Evolutionary conservation across 2,888 invertebrate genomes (phyloP).

Genomic region (Tortricodes alternella): DNA sequence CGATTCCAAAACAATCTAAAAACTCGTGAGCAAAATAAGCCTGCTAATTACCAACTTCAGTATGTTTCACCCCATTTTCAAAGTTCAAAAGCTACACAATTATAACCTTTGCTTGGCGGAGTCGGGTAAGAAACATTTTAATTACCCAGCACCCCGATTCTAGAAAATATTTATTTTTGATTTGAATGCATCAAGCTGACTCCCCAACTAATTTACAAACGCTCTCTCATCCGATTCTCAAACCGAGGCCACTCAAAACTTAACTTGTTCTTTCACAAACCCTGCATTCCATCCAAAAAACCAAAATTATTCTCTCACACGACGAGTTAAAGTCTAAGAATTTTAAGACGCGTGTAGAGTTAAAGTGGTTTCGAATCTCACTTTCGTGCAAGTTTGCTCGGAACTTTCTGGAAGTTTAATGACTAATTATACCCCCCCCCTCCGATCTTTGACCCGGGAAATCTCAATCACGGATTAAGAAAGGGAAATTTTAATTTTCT

Average conservation of each 20-base stretch:
- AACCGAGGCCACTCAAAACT: slow-evolving; percentile 49
- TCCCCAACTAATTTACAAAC: slow-evolving; percentile 42
- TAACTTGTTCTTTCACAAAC: slow-evolving; percentile 35
- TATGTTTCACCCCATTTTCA: not conserved
- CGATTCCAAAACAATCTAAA: too few species aligned
- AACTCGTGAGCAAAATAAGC: too few species aligned
- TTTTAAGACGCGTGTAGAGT: not conserved
- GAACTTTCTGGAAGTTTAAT: slow-evolving; percentile 45
- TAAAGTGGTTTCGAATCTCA: slow-evolving; percentile 25
- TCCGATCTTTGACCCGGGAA: slow-evolving; percentile 29
- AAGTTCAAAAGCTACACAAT: not conserved
- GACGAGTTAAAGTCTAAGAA: slow-evolving; percentile 1
- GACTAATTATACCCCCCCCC: slow-evolving; percentile 43
- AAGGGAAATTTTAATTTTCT: slow-evolving; percentile 23
- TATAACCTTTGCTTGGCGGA: too few species aligned
- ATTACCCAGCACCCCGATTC: not conserved
- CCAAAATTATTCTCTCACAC: not conserved
- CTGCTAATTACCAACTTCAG: too few species aligned
- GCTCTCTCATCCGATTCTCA: slow-evolving; percentile 43
- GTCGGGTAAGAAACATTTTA: slow-evolving; percentile 10
- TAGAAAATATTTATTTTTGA: slow-evolving; percentile 28
- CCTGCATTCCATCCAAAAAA: not conserved
- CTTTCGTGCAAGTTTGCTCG: slow-evolving; percentile 34
- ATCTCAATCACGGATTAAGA: slow-evolving; percentile 37
- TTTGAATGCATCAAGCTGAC: slow-evolving; percentile 32